Evolutionary conservation across 1,140 invertebrate species (phyloP), one percentile per base, ranked within the genome.

Genomic region (Carcinoscorpius rotundicauda): DNA sequence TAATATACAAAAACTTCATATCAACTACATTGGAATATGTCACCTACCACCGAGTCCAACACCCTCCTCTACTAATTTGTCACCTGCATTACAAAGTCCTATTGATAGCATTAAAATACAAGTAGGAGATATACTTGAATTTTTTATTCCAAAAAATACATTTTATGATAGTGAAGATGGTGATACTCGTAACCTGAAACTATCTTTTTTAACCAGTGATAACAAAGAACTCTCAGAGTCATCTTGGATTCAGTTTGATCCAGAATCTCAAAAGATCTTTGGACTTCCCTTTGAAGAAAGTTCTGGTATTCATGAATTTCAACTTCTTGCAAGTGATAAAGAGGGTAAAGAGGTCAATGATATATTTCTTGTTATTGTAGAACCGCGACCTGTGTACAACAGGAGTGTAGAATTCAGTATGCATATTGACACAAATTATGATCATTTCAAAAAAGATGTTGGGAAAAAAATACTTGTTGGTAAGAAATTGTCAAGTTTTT

Each of bases 171-270:
- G 84, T 2, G 87, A 93, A 75, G 89, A 92, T 75, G 86, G 87
- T 29, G 83, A 83, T 64, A 85, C 87, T 0, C 77, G 83, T 51
- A 83, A 84, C 64, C 79, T 94, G 69, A 83, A 84, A 59, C 81
- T 95, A 67, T 83, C 83, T 3, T 78, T 96, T 0, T 80, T 87
- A 8, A 87, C 84, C 51, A 83, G 82, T 58, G 86, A 92, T 67
- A 81, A 86, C 59, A 81, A 82, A 8, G 77, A 83, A 61, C 81
- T 93, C 50, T 79, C 84, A 0, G 64, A 81, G 0, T 75, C 82
- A n/a, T 84, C 88, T 72, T 95, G 92, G 92, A 76, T 95, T 59
- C 90, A 93, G 75, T 95, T 94, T 74, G 89, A 95, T 73, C 79
- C 79, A 3, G 88, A 87, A 66, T 92, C 91, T 78, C 87, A 91